Evolutionary conservation across 2,888 invertebrate genomes (phyloP), one percentile per base, ranked within the genome.

Genomic region (Drosophila lutescens): DNA sequence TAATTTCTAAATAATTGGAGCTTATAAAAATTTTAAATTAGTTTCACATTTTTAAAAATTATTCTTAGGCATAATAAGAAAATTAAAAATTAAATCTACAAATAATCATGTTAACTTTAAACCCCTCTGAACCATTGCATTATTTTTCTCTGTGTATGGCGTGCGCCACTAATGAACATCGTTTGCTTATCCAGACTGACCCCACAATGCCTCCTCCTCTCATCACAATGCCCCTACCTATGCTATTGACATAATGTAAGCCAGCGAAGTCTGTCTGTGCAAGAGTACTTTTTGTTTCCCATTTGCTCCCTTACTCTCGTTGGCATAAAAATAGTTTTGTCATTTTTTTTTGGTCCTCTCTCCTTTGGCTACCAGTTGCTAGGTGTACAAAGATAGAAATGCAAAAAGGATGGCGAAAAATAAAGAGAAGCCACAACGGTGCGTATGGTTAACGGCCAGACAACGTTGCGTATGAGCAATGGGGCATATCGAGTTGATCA

Each of bases 91-190:
- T 26, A 26, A 26, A 26, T 26, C 26, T 26, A 26, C 5, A 26
- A 26, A 26, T 26, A 26, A 6, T 30, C 2, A 6, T 30, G 3
- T 30, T 30, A 1, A 30, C 8, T 30, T 30, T 8, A 30, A 30
- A 30, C 30, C 8, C 1, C 30, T 8, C 30, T 30, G 1, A 15
- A 12, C 15, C 5, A 32, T 15, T 36, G 13, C 32, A 9, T 26
- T 6, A 17, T 26, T 12, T 54, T 43, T 60, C 12, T 55, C 3
- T 30, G 36, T 54, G 58, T 75, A 60, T 82, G 84, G 86, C 82
- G 82, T 82, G 86, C 86, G 82, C 84, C 82, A 83, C 86, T 82
- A 82, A 82, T 82, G 82, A 83, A 82, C 81, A 77, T 77, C 84
- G 77, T 82, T 82, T 83, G 86, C 84, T 80, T 86, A 83, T 78